These are phyloP conservation scores for Hyperoodon ampullatus DNA, from an alignment of 2,113 vertebrate genomes.

Conservation along the genomic window DNA sequence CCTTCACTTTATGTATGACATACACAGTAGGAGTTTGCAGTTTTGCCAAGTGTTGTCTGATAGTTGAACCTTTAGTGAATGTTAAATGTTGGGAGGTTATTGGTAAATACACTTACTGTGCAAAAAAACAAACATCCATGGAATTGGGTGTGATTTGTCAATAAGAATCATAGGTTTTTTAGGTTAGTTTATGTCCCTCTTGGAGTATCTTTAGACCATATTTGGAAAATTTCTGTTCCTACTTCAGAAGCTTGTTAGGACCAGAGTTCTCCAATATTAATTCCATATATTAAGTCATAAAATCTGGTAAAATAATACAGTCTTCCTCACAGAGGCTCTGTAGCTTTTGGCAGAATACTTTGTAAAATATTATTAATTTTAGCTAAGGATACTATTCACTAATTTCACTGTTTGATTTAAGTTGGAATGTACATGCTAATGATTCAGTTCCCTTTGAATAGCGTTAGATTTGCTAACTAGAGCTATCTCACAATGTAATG, in stretches of 20 bases:
- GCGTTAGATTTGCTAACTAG: conserved; percentile 36
- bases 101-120: neutral
- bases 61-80: neutral
- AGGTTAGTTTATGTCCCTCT: neutral
- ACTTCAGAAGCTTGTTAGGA: neutral
- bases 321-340: conserved; percentile 31
- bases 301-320: conserved; percentile 23
- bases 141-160: conserved; percentile 16
- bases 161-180: neutral
- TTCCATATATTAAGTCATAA: neutral
- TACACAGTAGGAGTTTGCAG: neutral
- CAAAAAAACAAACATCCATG: neutral
- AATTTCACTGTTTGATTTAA: conserved; percentile 46
- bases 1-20: neutral
- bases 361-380: conserved; percentile 65
- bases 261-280: neutral
- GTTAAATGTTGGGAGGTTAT: conserved; percentile 5
- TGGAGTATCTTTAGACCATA: neutral
- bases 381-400: conserved; percentile 16
- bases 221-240: conserved; percentile 44
- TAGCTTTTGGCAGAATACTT: conserved; percentile 46
- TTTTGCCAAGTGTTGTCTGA: neutral
- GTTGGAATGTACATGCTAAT: conserved; percentile 31
- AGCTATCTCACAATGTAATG: neutral
- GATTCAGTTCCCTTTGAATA: conserved; percentile 17